These are phyloP conservation scores for Asteroscopus sphinx DNA, from an alignment of 2,888 invertebrate species.

Conservation along the genomic window DNA sequence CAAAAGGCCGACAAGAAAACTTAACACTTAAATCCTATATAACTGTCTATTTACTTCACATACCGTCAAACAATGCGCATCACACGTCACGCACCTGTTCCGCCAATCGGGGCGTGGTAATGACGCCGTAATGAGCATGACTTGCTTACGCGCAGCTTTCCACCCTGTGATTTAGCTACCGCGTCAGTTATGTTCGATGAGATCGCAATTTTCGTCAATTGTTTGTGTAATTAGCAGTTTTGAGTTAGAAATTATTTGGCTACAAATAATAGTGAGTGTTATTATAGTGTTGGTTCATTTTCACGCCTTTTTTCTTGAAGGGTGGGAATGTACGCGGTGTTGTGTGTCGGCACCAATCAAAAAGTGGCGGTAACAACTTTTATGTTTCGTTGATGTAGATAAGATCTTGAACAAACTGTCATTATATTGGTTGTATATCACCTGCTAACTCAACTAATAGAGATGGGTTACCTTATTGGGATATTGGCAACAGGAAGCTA, in stretches of 20 bases:
- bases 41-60: constrained; percentile 37
- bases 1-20: background rate
- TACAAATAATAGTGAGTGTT: constrained; percentile 48
- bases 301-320: constrained; percentile 34
- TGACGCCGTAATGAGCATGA: constrained; percentile 66
- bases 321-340: constrained; percentile 43
- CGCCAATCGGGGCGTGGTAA: constrained; percentile 66
- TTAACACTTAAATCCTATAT: constrained; percentile 10
- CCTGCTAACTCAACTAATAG: constrained; percentile 11
- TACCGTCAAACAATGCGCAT: constrained; percentile 43
- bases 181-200: constrained; percentile 58
- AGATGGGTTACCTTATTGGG: constrained; percentile 2
- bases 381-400: constrained; percentile 35
- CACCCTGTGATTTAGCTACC: constrained; percentile 55
- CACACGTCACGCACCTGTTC: constrained; percentile 56
- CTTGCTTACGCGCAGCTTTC: constrained; percentile 56
- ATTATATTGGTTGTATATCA: constrained; percentile 28
- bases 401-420: constrained; percentile 40
- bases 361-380: constrained; percentile 18
- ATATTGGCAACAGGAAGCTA: too few species aligned
- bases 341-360: constrained; percentile 38
- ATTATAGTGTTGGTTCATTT: constrained; percentile 50
- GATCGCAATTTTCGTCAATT: constrained; percentile 55
- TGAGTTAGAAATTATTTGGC: constrained; percentile 54
- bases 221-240: constrained; percentile 58